Conservation (phyloP, 1,140 invertebrate genomes). For the Ceratoteleas bidentatus region DNA sequence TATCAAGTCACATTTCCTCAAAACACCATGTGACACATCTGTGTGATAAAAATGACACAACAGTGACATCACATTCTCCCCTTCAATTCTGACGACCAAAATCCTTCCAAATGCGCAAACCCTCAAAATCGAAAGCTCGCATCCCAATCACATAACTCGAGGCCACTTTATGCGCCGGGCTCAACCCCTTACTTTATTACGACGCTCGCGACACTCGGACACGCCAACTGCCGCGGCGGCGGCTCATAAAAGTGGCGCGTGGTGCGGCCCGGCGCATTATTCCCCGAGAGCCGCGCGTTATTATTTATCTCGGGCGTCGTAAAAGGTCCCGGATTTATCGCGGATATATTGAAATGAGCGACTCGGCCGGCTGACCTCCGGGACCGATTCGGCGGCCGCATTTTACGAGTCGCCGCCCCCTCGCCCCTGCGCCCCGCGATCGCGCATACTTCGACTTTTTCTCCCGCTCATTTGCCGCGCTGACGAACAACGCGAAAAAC, state of each 20-base stretch:
- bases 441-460: slow-evolving; percentile 50
- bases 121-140: not conserved
- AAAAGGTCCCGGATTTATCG: slow-evolving; percentile 66
- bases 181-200: slow-evolving; percentile 61
- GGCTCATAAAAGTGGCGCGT: slow-evolving; percentile 57
- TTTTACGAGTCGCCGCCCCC: slow-evolving; percentile 58
- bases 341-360: slow-evolving; percentile 64
- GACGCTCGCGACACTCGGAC: slow-evolving; percentile 48
- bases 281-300: slow-evolving; percentile 58
- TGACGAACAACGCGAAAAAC: slow-evolving; percentile 43
- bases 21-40: too few relatives aligned
- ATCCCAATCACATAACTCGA: slow-evolving; percentile 50
- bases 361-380: slow-evolving; percentile 49
- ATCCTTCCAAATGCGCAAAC: too few relatives aligned
- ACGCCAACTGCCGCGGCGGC: slow-evolving; percentile 56
- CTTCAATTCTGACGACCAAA: slow-evolving; percentile 29
- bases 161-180: slow-evolving; percentile 47
- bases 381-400: slow-evolving; percentile 36
- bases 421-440: slow-evolving; percentile 15
- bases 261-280: slow-evolving; percentile 45
- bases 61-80: too few relatives aligned
- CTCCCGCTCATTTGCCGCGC: slow-evolving; percentile 30
- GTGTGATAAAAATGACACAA: too few relatives aligned
- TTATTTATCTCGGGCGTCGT: slow-evolving; percentile 66
- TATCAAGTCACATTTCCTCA: not conserved